Evolutionary conservation across 2,113 vertebrate species (phyloP).

Genomic region (Garra rufa): DNA sequence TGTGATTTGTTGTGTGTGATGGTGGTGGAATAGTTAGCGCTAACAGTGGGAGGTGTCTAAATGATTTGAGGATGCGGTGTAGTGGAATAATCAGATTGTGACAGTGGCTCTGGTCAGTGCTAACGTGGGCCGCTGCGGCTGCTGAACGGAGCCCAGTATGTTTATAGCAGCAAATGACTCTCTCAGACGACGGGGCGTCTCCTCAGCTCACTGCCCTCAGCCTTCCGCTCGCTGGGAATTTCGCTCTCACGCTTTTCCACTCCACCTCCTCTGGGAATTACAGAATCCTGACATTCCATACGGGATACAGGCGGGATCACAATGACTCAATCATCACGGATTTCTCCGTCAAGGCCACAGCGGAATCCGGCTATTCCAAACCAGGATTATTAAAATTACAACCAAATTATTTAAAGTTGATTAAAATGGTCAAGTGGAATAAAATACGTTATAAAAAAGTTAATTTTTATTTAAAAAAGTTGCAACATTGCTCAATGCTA

Average conservation of each 20-base stretch:
- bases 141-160: background rate
- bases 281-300: conserved; percentile 27
- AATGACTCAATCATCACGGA: conserved; percentile 11
- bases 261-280: conserved; percentile 23
- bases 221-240: conserved; percentile 3
- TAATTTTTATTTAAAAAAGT: background rate
- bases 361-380: background rate
- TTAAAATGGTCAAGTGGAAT: background rate
- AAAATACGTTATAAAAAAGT: background rate
- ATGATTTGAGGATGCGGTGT: background rate
- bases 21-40: background rate
- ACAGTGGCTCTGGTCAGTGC: background rate
- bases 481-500: background rate
- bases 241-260: conserved; percentile 27
- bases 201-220: conserved; percentile 12
- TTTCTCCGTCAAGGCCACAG: background rate
- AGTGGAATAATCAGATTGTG: conserved; percentile 21
- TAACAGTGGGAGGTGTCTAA: background rate
- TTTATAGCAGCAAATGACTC: background rate
- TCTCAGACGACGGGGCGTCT: conserved; percentile 33
- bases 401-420: background rate
- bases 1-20: too few species aligned
- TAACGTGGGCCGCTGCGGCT: background rate
- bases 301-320: background rate
- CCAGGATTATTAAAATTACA: background rate